phyloP scores from a whole-genome alignment of 2,888 invertebrate species.

The Alloscopus bannaensis region DNA sequence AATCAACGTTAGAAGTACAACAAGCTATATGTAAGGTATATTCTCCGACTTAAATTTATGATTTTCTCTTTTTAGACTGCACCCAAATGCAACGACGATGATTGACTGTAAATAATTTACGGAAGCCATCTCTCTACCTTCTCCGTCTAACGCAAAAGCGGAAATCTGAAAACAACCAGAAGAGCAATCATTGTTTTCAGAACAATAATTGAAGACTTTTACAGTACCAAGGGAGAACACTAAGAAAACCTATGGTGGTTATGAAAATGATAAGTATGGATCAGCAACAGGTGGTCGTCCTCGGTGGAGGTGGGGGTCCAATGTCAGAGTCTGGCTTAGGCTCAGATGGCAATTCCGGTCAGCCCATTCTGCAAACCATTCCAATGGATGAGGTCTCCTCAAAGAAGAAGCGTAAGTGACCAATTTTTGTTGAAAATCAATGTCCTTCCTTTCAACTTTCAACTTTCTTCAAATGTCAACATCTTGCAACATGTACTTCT shows the following conservation, averaged over 20 bases:
- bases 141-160: neutral
- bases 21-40: no score
- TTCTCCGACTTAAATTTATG: no score
- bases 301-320: constrained; percentile 35
- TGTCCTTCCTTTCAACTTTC: neutral
- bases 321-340: constrained; percentile 26
- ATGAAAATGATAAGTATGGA: constrained; percentile 63
- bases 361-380: constrained; percentile 54
- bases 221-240: neutral
- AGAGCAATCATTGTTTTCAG: no score
- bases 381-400: constrained; percentile 53
- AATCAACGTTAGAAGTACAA: no score
- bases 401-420: constrained; percentile 55
- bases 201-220: no score
- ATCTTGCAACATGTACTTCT: neutral
- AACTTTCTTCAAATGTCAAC: neutral
- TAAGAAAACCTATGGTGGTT: neutral
- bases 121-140: neutral
- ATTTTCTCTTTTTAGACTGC: neutral
- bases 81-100: constrained; percentile 21
- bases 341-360: constrained; percentile 40
- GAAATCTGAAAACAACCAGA: no score
- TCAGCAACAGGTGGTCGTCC: constrained; percentile 62
- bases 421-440: neutral
- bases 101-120: constrained; percentile 4